Percentiles rank a stretch among this genome's conserved stretches.
Evolutionary conservation across 2,888 invertebrate species (phyloP).

Genomic region (Trimorus sp.): DNA sequence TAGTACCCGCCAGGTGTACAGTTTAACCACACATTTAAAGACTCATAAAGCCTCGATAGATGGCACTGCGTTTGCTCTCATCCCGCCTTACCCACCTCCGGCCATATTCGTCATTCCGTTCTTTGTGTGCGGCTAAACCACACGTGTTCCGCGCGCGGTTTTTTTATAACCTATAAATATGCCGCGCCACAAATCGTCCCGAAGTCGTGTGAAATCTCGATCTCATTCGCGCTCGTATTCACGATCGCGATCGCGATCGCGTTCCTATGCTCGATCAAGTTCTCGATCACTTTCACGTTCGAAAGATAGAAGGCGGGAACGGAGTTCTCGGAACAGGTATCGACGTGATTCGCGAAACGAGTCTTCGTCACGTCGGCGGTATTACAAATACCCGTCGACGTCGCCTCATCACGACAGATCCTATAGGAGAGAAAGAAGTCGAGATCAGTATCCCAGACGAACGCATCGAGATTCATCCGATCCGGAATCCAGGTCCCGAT

Average conservation of each 20-base stretch:
- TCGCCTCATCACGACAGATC: no score
- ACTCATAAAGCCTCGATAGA: neutral
- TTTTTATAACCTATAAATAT: neutral
- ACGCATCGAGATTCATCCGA: no score
- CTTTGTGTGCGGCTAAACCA: neutral
- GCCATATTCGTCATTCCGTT: neutral
- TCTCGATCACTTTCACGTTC: neutral
- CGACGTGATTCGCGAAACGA: no score
- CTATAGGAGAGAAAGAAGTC: no score
- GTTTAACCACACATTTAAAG: neutral
- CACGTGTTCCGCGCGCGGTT: neutral
- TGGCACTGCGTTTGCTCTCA: neutral
- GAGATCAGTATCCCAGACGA: no score
- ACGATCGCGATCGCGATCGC: neutral
- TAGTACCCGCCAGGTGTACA: neutral
- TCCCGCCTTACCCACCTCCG: neutral
- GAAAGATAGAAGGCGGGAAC: no score
- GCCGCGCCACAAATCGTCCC: neutral
- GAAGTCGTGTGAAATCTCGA: neutral
- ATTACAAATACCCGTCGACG: no score
- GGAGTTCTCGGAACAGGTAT: no score
- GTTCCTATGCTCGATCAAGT: neutral
- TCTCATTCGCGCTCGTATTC: neutral
- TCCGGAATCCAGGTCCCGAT: neutral
- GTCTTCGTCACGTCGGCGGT: no score